Conservation (phyloP, 2,888 invertebrate species). For the Tetragonisca angustula region DNA sequence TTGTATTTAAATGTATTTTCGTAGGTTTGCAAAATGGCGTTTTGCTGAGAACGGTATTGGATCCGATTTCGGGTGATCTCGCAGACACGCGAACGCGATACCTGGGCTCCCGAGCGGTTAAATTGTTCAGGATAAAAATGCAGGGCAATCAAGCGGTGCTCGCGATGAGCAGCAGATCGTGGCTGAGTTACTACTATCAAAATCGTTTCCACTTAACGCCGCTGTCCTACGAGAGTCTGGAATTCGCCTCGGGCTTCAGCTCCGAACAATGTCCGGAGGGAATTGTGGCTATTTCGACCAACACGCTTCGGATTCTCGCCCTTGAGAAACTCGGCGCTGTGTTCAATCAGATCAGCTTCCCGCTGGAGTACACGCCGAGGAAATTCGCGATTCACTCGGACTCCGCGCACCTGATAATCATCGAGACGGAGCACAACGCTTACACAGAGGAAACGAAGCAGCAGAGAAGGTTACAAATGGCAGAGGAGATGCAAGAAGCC, state of each 20-base stretch:
- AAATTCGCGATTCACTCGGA: slow-evolving; percentile 97
- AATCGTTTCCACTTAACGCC: slow-evolving; percentile 98
- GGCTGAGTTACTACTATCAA: slow-evolving; percentile 99
- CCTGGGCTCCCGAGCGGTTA: slow-evolving; percentile 97
- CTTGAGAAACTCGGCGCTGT: slow-evolving; percentile 99
- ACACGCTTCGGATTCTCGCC: slow-evolving; percentile 98
- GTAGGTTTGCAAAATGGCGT: slow-evolving; percentile 96
- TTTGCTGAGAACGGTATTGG: slow-evolving; percentile 95
- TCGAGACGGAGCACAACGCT: slow-evolving; percentile 99
- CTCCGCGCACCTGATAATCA: slow-evolving; percentile 94
- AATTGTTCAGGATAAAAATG: slow-evolving; percentile 97
- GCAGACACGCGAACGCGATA: slow-evolving; percentile 99
- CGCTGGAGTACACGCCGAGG: slow-evolving; percentile 97
- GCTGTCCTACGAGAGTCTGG: slow-evolving; percentile 97
- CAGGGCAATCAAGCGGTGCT: slow-evolving; percentile 98
- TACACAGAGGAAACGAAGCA: slow-evolving; percentile 99
- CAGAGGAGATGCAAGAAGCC: slow-evolving; percentile 98
- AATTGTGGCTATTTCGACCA: slow-evolving; percentile 99
- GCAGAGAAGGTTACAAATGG: slow-evolving; percentile 97
- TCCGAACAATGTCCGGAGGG: slow-evolving; percentile 99
- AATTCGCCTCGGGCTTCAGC: slow-evolving; percentile 98
- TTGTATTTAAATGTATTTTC: not conserved
- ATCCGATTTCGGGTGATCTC: slow-evolving; percentile 97
- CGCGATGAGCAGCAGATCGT: slow-evolving; percentile 98
- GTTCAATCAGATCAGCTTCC: slow-evolving; percentile 97